Evolutionary conservation across 2,888 invertebrate species (phyloP).

Genomic region (Platycheirus albimanus): DNA sequence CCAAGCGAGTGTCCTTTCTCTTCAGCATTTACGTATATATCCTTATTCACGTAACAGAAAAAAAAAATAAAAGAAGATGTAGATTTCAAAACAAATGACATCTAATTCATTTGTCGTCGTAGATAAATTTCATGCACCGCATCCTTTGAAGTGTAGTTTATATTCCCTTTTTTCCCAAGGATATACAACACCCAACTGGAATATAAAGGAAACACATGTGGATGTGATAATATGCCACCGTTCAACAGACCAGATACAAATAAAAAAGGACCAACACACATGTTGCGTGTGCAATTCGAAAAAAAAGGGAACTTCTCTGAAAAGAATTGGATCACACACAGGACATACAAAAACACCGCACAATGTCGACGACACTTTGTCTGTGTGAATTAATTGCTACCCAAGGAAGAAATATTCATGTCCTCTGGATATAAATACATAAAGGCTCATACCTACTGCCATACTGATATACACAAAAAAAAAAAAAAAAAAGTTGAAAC

Average conservation of each 20-base stretch:
- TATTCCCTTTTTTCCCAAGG: constrained; percentile 36
- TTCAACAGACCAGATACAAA: constrained; percentile 31
- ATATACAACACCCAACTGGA: constrained; percentile 16
- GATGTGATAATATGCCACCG: constrained; percentile 39
- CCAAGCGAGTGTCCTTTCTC: constrained; percentile 60
- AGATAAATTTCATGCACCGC: constrained; percentile 62
- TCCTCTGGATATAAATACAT: not conserved
- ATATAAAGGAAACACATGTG: constrained; percentile 43
- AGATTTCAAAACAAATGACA: constrained; percentile 49
- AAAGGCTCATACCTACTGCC: not conserved
- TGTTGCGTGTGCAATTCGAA: constrained; percentile 56
- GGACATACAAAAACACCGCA: not conserved
- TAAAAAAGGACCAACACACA: constrained; percentile 45
- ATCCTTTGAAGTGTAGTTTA: constrained; percentile 66
- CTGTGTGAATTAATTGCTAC: constrained; percentile 21
- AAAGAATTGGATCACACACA: too few relatives aligned
- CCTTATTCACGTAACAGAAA: constrained; percentile 18
- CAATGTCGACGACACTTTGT: constrained; percentile 26
- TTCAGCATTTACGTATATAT: not conserved
- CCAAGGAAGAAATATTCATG: not conserved
- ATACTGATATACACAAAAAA: not conserved
- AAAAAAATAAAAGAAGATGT: not conserved
- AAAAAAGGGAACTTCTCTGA: constrained; percentile 3
- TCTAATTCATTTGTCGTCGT: constrained; percentile 59
- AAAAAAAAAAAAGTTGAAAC: constrained; percentile 10